These are phyloP conservation scores for Symphodus melops DNA, from an alignment of 2,113 vertebrate species.

Conservation along the genomic window DNA sequence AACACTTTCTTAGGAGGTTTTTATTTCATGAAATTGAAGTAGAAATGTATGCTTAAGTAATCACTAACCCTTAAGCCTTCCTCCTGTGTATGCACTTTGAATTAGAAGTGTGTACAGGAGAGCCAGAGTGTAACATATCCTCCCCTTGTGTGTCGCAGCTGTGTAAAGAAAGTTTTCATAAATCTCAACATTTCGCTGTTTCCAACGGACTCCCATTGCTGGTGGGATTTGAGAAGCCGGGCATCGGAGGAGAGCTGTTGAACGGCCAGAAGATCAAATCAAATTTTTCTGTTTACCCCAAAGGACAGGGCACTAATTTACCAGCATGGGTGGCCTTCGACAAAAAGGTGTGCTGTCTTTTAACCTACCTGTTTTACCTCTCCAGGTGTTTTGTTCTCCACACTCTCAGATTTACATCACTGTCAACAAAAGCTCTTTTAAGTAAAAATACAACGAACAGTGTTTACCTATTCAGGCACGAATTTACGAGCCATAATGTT, in stretches of 20 bases:
- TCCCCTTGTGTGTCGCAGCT: conserved; percentile 74
- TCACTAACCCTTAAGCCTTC: too few species aligned
- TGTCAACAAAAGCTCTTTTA: too few species aligned
- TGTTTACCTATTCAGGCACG: too few species aligned
- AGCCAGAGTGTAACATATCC: not conserved
- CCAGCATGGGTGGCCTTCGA: conserved; percentile 92
- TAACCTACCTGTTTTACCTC: not conserved
- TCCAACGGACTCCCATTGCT: conserved; percentile 84
- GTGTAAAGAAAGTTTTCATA: conserved; percentile 89
- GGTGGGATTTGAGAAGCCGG: conserved; percentile 85
- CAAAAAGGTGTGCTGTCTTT: conserved; percentile 86
- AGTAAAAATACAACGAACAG: too few species aligned
- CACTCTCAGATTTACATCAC: too few species aligned
- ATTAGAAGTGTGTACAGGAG: too few species aligned
- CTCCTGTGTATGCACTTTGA: too few species aligned
- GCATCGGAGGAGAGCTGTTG: conserved; percentile 87
- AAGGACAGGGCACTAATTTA: conserved; percentile 62
- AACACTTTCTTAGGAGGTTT: too few species aligned
- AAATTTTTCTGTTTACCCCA: conserved; percentile 81
- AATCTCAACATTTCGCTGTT: conserved; percentile 89
- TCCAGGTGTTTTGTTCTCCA: not conserved
- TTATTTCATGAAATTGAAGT: too few species aligned
- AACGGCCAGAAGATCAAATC: conserved; percentile 81
- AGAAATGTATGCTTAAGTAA: too few species aligned
- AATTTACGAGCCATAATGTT: too few species aligned